Evolutionary conservation across 2,888 invertebrate species (phyloP), one percentile per base, ranked within the genome.

Genomic region (Caenorhabditis macrosperma): DNA sequence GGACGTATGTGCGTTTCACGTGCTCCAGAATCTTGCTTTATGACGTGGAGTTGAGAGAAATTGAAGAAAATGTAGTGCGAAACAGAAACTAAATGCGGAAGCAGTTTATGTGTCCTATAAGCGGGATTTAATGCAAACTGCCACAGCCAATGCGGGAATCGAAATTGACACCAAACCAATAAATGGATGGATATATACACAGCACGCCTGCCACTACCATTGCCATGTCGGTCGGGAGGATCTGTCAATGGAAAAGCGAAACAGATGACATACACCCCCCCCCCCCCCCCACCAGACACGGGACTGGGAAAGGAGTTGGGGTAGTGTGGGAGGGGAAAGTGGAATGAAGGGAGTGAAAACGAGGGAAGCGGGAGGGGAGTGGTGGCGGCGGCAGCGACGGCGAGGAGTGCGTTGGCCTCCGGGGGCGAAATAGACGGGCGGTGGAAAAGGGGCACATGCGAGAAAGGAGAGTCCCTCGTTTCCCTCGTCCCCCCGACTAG

Each of bases 391-490:
- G 72, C 57, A 54, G 35, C 54, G 50, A 33, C 63, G 71, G 55
- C 52, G 46, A 63, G 61, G 71, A 63, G 61, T 61, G 71, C 64
- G 75, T 66, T 67, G 66, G 75, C 75, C 67, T 66, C 66, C 67
- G 75, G 66, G 66, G 75, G 75, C 75, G 66, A 75, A 59, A 66
- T 59, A 74, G 74, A 57, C 50, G 57, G 74, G 64, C 35, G 61
- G 54, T 5, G 15, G 17, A 15, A 24, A 54, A 52, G 71, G 60
- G 71, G 71, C 71, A 61, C 66, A 66, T 64, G 60, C 74, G 26
- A 60, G 46, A 48, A 48, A 46, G 61, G 30, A 44, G 17, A 46
- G 30, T 59, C 57, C 57, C 67, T 69, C 50, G 52, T 52, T 52
- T 52, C 24, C 52, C 26, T n/a, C 24, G 9, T 22, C 24, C 48